Evolutionary conservation across 1,140 invertebrate genomes (phyloP), one percentile per base, ranked within the genome.

Genomic region (Listronotus bonariensis): DNA sequence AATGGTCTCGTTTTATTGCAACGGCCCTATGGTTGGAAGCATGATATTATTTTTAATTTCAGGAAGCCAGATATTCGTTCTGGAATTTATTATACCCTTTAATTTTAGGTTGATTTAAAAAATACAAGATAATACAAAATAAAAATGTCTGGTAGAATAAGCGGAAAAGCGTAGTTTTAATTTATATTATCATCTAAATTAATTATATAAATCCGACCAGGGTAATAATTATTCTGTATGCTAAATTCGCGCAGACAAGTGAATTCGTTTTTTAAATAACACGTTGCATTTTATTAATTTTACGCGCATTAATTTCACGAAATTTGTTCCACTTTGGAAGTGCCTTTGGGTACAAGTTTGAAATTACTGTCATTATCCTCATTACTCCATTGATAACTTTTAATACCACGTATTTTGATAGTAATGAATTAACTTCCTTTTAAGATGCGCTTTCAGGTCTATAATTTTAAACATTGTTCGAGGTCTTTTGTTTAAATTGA

Each of bases 91-190:
- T 46, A 52, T 43, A 43, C 51, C 60, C 52, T 43, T 63, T 55
- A 63, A 63, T 63, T 63, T 63, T 42, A 63, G 60, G 42, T 55
- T 48, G 49, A 63, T 63, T 63, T 63, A 63, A 55, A 62, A 63
- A 55, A 63, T 40, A 48, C 49, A 54, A 63, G 60, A 63, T 63
- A 63, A 63, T 63, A 42, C 51, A 55, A 55, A 52, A 63, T 55
- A 48, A 54, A 63, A 48, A 41, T 51, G 42, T 63, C 53, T 55
- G 60, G 42, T 40, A 17, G n/a, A 26, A 42, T 18, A 45, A 51
- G 7, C 36, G 48, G 58, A 20, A 59, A 48, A 48, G 14, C 38
- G 43, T 12, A 18, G 34, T 34, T 48, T 48, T 55, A 63, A 63
- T 63, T 63, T 51, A 51, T 60, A 60, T 60, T 49, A 60, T 60